Conservation (phyloP, 2,113 vertebrate species). For the Orcinus orca region DNA sequence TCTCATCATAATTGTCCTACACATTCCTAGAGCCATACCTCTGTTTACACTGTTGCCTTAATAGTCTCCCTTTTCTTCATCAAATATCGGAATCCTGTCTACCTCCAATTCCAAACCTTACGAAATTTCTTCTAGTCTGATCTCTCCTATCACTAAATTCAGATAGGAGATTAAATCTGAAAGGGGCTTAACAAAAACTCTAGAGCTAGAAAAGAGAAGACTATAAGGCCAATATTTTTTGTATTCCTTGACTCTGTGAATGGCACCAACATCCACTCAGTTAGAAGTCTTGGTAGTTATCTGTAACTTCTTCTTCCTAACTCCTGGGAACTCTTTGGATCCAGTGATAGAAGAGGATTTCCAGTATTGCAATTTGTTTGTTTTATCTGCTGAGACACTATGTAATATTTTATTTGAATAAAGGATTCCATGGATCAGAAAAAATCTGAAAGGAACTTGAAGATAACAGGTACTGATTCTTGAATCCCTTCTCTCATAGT, state of each 20-base stretch:
- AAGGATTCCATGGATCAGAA: not conserved
- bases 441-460: conserved; percentile 2
- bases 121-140: not conserved
- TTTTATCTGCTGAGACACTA: not conserved
- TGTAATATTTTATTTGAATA: not conserved
- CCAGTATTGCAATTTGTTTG: not conserved
- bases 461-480: not conserved
- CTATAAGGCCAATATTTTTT: not conserved
- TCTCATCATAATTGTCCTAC: not conserved
- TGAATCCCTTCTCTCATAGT: not conserved
- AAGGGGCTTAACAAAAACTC: not conserved
- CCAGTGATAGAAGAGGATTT: not conserved
- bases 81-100: not conserved
- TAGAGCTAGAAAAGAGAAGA: not conserved
- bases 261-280: not conserved
- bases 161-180: not conserved
- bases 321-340: not conserved
- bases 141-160: not conserved
- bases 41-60: not conserved
- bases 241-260: not conserved
- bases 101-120: not conserved
- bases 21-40: not conserved
- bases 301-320: not conserved
- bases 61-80: not conserved
- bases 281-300: not conserved